Evolutionary conservation across 2,888 invertebrate genomes (phyloP), one percentile per base, ranked within the genome.

Genomic region (Troides aeacus): DNA sequence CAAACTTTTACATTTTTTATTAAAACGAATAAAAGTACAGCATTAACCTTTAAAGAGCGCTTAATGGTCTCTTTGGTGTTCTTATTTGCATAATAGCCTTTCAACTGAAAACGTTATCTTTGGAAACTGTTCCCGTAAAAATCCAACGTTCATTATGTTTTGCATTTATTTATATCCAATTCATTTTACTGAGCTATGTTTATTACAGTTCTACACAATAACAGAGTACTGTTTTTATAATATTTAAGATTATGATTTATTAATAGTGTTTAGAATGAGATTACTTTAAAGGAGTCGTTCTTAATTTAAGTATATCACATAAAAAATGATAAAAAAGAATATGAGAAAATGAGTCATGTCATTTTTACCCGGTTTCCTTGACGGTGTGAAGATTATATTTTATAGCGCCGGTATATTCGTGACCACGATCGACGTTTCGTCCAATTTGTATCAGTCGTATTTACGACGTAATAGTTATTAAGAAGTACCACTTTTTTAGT

Each of bases 21-120:
- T 58, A 58, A 58, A 58, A 23, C 57, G 57, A 58, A 58, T 23
- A 21, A 58, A 58, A 58, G 23, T 58, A 53, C 12, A 58, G 57
- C 24, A 58, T 66, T 66, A 66, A 53, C 66, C 24, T 61, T 61
- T 36, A 60, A 66, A 61, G 53, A 66, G 66, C 36, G 61, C 66
- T 60, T 66, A 66, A 46, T 66, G 53, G 66, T 66, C 66, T 66
- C 60, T 18, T 61, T 61, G 61, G 66, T 66, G 66, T 66, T 61
- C 66, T 61, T 61, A 61, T 66, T 66, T 53, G 53, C 66, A 56
- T 66, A 66, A 66, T 66, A 66, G 66, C 66, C 60, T 66, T 66
- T 59, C 53, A 61, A 60, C 60, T 23, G 60, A 66, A 60, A 66
- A 50, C 59, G 66, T 60, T 66, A 66, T 66, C 66, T 61, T 61